Evolutionary conservation across 1,140 invertebrate species (phyloP), one percentile per base, ranked within the genome.

Genomic region (Meteorus sp.): DNA sequence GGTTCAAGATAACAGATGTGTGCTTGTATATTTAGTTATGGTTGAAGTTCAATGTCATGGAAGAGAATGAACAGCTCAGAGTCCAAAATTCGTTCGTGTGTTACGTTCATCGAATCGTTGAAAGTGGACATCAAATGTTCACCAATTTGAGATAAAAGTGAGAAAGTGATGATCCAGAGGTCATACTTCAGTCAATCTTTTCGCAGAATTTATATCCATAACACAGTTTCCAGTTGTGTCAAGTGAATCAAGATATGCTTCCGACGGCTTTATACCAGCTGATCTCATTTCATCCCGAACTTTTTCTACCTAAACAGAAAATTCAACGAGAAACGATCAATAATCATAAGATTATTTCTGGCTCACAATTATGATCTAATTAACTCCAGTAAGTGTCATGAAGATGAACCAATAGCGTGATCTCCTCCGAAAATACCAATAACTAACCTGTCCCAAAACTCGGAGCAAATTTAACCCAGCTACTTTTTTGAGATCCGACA

Each of bases 391-490:
- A n/a, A n/a, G n/a, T n/a, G n/a, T n/a, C n/a, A n/a, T n/a, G n/a
- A n/a, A n/a, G n/a, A n/a, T n/a, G n/a, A n/a, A n/a, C n/a, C n/a
- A n/a, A n/a, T n/a, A n/a, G n/a, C n/a, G n/a, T 20, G 45, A 57
- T 31, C 45, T 48, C 29, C 19, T 27, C 9, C 27, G 29, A 15
- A 25, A 57, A 27, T 9, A 19, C 27, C 58, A 25, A 43, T 23
- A n/a, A n/a, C 59, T 60, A 62, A 77, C 76, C 71, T 76, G 62
- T 54, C 63, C 77, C 50, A 88, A 81, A 41, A 94, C 94, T 47
- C 92, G 83, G 48, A 95, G 75, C 67, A 95, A 86, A 77, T 95
- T 97, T 51, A 89, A 82, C 19, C 93, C 93, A 5, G 93, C 92
- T 59, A 97, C 79, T 80, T 95, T 95, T 60, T 91, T 90, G 29